Conservation (phyloP, 2,113 vertebrate genomes). For the Sturnira hondurensis region DNA sequence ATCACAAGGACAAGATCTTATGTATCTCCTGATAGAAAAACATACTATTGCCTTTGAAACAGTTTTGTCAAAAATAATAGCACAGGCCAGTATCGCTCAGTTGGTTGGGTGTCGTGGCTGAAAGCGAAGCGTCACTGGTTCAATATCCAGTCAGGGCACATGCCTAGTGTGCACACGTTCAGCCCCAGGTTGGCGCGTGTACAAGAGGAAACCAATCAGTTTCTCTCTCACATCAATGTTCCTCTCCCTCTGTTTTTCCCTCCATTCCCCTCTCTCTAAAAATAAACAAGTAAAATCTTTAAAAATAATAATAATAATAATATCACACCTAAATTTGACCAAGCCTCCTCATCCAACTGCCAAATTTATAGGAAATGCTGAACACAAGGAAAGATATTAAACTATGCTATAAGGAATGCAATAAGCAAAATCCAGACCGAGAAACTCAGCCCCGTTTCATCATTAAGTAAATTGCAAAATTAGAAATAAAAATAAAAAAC, state of each 20-base stretch:
- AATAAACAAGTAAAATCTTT: no score
- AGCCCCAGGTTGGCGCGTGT: no score
- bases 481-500: background rate
- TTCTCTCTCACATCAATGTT: no score
- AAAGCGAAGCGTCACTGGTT: no score
- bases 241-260: no score
- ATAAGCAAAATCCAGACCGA: background rate
- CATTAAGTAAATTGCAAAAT: background rate
- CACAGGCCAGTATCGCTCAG: no score
- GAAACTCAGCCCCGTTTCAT: background rate
- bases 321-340: background rate
- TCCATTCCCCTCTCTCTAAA: no score
- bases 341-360: background rate
- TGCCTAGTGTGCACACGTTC: no score
- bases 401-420: background rate
- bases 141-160: no score
- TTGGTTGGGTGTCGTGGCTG: no score
- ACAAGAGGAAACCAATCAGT: no score
- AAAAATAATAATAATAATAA: background rate
- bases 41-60: background rate
- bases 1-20: background rate
- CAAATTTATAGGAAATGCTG: conserved; percentile 15
- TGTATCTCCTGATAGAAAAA: background rate
- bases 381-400: background rate
- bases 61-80: background rate